Conservation (phyloP, 2,888 invertebrate genomes). For the Netelia fuscicornis region DNA sequence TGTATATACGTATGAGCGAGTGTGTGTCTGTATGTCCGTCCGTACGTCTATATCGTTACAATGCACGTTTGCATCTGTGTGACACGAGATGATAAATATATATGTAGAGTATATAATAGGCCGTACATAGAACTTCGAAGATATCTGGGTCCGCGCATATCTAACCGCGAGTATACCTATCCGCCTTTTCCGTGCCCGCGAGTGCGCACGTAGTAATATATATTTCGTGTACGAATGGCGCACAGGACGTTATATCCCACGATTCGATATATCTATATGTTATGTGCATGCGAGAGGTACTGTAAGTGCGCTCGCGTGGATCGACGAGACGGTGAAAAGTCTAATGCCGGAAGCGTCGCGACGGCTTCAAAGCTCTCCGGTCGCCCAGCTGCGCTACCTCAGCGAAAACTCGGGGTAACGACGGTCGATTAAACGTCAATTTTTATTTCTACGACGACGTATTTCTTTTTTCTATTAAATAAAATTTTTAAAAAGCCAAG, state of each 20-base stretch:
- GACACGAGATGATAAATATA: neutral
- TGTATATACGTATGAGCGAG: constrained; percentile 13
- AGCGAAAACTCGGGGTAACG: constrained; percentile 4
- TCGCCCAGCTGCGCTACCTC: constrained; percentile 50
- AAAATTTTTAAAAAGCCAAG: neutral
- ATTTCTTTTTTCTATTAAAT: neutral
- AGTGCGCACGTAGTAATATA: neutral
- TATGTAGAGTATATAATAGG: neutral
- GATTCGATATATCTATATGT: neutral
- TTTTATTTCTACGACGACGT: neutral
- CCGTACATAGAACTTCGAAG: neutral
- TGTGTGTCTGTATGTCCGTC: constrained; percentile 19
- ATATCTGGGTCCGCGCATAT: constrained; percentile 15
- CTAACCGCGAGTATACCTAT: neutral
- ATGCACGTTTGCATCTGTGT: neutral
- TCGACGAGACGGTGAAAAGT: constrained; percentile 50
- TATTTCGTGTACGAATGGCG: neutral
- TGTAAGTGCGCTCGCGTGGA: constrained; percentile 34
- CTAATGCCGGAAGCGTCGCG: constrained; percentile 62
- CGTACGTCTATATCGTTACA: constrained; percentile 19
- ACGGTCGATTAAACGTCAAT: constrained; percentile 7
- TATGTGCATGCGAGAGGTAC: neutral
- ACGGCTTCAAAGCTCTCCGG: constrained; percentile 52
- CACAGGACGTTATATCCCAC: constrained; percentile 13
- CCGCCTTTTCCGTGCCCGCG: neutral